Evolutionary conservation across 2,797 vertebrate genomes (phyloP), one percentile per base, ranked within the genome.

Genomic region (Synaphobranchus kaupii): DNA sequence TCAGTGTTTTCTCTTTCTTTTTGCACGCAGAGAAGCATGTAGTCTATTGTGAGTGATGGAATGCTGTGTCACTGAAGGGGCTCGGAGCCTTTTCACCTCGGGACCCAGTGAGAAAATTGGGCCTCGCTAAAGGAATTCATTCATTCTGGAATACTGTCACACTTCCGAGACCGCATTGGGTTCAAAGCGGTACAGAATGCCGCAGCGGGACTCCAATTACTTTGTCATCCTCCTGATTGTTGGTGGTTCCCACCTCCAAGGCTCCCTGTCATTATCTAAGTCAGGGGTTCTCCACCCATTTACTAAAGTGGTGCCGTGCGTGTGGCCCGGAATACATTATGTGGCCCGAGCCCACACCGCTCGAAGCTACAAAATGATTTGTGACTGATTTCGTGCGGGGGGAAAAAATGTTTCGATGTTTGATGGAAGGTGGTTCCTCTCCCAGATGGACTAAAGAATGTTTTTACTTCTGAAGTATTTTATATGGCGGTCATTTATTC

Each of bases 41-140:
- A 22, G 34, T 20, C 73, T 44, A 39, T 76, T 76, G 73, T 52
- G 81, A 52, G 81, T 39, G 28, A 84, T 34, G 52, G 84, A 85
- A 85, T 63, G 60, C 31, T 20, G 22, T 68, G 56, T 85, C 56
- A 28, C 31, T 20, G 31, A 85, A 84, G 60, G 84, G 83, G 84
- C 56, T 50, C 25, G 1, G 10, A 47, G 34, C 58, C 84, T 68
- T 68, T 60, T 66, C 58, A 63, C 83, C 60, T 68, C 44, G 34
- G 84, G 84, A 68, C 56, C n/a, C 84, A 63, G 84, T 28, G 58
- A 47, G 84, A 85, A 68, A 68, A 85, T 39, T 47, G 13, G 58
- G 34, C 60, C 56, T 34, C 58, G 10, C 44, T 20, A 58, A 84
- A 60, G 58, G 34, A 84, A 12, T n/a, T 58, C 83, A 50, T 81